Conservation (phyloP, 1,140 invertebrate genomes). For the Sitobion miscanthi region DNA sequence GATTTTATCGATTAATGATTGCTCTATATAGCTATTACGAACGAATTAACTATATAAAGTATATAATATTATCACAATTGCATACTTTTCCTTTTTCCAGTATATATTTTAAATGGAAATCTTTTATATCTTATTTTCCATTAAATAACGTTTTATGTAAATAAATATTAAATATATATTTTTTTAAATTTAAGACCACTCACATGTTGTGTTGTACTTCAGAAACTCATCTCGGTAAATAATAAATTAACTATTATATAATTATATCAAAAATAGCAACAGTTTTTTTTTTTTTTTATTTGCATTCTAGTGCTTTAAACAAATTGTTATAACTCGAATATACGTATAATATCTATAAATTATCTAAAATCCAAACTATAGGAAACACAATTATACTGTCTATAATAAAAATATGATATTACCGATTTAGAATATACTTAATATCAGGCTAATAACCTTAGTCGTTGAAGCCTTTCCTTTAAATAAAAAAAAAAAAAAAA, state of each 20-base stretch:
- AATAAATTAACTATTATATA: background rate
- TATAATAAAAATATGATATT: background rate
- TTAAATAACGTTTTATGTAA: background rate
- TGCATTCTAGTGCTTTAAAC: rapidly evolving
- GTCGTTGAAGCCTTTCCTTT: too few species aligned
- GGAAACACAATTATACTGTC: background rate
- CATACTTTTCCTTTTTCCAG: background rate
- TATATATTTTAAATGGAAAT: background rate
- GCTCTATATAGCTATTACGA: background rate
- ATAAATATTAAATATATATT: background rate
- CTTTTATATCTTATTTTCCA: background rate
- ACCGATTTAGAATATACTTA: background rate
- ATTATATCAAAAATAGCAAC: background rate
- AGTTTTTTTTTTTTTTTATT: too few species aligned
- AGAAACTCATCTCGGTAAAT: background rate
- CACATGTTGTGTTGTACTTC: background rate
- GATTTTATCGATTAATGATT: background rate
- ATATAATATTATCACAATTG: background rate
- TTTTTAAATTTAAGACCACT: background rate
- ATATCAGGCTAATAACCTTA: background rate
- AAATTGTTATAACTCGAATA: background rate
- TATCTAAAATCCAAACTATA: background rate
- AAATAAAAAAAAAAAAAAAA: too few species aligned
- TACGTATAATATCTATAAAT: background rate
- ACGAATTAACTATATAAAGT: background rate